Evolutionary conservation across 2,888 invertebrate species (phyloP), one percentile per base, ranked within the genome.

Genomic region (Melolontha melolontha): DNA sequence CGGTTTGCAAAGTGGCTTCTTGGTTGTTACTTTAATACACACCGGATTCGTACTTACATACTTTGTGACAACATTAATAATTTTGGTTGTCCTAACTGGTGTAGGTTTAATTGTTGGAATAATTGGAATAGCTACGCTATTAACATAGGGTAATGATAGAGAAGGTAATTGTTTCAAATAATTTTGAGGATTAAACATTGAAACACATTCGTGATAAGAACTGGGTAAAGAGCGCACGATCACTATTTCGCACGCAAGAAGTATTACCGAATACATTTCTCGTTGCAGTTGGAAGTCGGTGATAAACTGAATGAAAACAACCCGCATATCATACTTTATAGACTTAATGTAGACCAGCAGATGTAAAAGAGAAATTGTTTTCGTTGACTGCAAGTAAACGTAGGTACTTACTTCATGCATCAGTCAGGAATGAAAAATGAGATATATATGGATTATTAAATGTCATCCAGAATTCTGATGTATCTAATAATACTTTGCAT

Each of bases 41-140:
- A 83, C 79, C 1, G 82, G 82, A 71, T 79, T 82, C 68, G 75
- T 79, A 64, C 77, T 79, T 2, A 83, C 76, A 69, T 82, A 83
- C 69, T 79, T 79, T 4, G 82, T 83, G 27, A 81, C 79, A 5
- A 83, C 74, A 64, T 75, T 79, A 39, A 82, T 73, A 49, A 81
- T 80, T 74, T 79, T 82, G 2, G 82, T 82, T n/a, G 80, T 78
- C 11, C 75, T 55, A 42, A 78, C 79, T 12, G 81, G 79, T 1
- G 81, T 75, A 5, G 82, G 81, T 66, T 76, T 76, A 65, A 82
- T 80, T 44, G 59, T 50, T 57, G 41, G 70, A 5, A 54, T 71
- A 7, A 62, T 59, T 41, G 80, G 80, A n/a, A 81, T 78, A 6
- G 75, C 72, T 39, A 81, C 65, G 68, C 76, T 76, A 71, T 75